These are phyloP conservation scores for Pectinophora gossypiella DNA, from an alignment of 1,140 invertebrate genomes.

Conservation along the genomic window DNA sequence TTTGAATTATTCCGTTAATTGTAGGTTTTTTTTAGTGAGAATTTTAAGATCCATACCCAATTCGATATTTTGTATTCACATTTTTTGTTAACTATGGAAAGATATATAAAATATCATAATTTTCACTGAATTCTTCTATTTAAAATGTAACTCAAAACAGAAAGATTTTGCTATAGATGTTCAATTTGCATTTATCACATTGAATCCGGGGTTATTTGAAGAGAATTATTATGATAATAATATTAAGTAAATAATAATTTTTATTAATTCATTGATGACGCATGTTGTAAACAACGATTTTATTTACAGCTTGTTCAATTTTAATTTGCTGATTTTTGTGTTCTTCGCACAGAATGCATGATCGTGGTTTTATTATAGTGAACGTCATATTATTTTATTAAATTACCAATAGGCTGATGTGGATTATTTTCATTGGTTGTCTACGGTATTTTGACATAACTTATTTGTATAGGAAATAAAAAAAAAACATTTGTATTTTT, in stretches of 20 bases:
- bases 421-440: background rate
- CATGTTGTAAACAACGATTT: slow-evolving; percentile 58
- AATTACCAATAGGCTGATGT: background rate
- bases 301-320: slow-evolving; percentile 38
- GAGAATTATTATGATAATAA: background rate
- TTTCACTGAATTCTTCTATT: too few species aligned
- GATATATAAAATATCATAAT: too few species aligned
- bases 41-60: too few species aligned
- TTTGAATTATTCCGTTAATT: too few species aligned
- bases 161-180: too few species aligned
- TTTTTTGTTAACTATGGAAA: too few species aligned
- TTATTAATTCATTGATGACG: slow-evolving; percentile 5
- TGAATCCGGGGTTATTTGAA: too few species aligned
- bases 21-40: too few species aligned
- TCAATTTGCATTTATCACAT: slow-evolving; percentile 58
- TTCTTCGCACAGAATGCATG: slow-evolving; percentile 44
- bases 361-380: slow-evolving; percentile 41
- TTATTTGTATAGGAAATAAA: background rate
- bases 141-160: too few species aligned
- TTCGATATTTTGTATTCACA: too few species aligned
- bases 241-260: background rate
- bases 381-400: slow-evolving; percentile 29
- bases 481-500: too few species aligned
- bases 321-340: slow-evolving; percentile 46
- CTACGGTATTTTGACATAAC: background rate